phyloP scores from a whole-genome alignment of 92 coral and sea anemone species.

The Phenganax stokvisi region DNA sequence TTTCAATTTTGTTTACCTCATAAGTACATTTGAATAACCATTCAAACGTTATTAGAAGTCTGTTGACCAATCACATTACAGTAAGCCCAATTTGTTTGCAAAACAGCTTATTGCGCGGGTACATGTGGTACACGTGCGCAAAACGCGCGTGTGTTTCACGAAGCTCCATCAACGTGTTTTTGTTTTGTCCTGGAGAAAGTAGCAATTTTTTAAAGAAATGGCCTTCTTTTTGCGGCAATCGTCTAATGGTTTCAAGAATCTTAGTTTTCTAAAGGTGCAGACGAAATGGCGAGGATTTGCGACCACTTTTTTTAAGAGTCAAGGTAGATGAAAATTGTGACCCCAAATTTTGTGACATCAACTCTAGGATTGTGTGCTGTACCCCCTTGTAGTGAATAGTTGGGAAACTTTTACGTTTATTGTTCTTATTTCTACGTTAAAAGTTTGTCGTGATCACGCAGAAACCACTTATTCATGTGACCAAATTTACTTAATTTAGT shows the following conservation, averaged over 20 bases:
- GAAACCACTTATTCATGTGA: too few species aligned
- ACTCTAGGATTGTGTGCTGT: background rate
- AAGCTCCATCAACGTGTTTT: background rate
- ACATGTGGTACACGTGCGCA: background rate
- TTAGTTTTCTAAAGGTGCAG: background rate
- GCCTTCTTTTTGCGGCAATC: background rate
- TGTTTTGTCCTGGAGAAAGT: background rate
- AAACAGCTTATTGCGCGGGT: background rate
- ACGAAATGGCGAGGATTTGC: constrained; percentile 2
- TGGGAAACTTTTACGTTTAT: too few species aligned
- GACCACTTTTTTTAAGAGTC: background rate
- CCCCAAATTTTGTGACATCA: background rate
- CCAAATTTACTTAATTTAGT: too few species aligned
- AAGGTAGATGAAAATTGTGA: constrained; percentile 18
- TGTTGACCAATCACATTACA: too few species aligned
- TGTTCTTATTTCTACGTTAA: too few species aligned
- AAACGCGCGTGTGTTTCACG: constrained; percentile 1
- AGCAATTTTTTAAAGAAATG: background rate
- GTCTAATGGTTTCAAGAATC: background rate
- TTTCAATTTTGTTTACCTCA: too few species aligned
- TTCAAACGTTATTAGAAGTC: too few species aligned
- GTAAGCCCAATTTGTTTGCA: too few species aligned
- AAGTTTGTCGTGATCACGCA: too few species aligned
- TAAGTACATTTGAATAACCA: too few species aligned
- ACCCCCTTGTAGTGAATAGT: too few species aligned